phyloP scores from a whole-genome alignment of 2,888 invertebrate species.

The Rambutsinella grinnellia region DNA sequence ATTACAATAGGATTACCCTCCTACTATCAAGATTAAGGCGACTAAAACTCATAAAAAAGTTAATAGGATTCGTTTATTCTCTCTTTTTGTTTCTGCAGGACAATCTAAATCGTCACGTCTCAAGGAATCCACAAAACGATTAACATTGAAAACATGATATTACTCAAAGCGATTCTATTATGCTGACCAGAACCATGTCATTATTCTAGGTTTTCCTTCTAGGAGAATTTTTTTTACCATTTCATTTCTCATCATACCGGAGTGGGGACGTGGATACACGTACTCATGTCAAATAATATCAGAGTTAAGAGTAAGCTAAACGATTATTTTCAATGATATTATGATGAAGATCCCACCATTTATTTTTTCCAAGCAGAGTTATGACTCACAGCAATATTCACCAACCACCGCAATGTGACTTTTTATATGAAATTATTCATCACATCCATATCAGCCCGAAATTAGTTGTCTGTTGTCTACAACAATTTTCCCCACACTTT shows the following conservation, averaged over 20 bases:
- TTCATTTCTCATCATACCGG: no score
- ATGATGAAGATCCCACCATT: no score
- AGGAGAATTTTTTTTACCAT: neutral
- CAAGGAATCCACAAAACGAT: slow-evolving; percentile 54
- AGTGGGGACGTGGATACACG: slow-evolving; percentile 45
- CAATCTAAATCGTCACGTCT: slow-evolving; percentile 59
- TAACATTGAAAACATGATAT: slow-evolving; percentile 55
- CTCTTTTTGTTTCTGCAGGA: slow-evolving; percentile 53
- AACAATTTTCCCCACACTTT: no score
- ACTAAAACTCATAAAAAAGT: slow-evolving; percentile 45
- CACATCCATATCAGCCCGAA: slow-evolving; percentile 5
- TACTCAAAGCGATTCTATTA: slow-evolving; percentile 60
- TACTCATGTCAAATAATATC: slow-evolving; percentile 54
- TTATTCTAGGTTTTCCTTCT: slow-evolving; percentile 7
- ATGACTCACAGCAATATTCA: no score
- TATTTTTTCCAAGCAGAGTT: no score
- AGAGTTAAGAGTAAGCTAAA: no score
- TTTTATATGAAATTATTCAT: slow-evolving; percentile 20
- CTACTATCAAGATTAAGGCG: slow-evolving; percentile 28
- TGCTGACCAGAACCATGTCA: slow-evolving; percentile 54
- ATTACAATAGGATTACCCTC: no score
- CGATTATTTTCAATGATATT: no score
- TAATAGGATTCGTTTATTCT: slow-evolving; percentile 57
- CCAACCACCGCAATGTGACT: slow-evolving; percentile 27
- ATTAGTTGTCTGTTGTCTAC: slow-evolving; percentile 38